Evolutionary conservation across 2,888 invertebrate genomes (phyloP).

Genomic region (Aspidiotus rigidus): DNA sequence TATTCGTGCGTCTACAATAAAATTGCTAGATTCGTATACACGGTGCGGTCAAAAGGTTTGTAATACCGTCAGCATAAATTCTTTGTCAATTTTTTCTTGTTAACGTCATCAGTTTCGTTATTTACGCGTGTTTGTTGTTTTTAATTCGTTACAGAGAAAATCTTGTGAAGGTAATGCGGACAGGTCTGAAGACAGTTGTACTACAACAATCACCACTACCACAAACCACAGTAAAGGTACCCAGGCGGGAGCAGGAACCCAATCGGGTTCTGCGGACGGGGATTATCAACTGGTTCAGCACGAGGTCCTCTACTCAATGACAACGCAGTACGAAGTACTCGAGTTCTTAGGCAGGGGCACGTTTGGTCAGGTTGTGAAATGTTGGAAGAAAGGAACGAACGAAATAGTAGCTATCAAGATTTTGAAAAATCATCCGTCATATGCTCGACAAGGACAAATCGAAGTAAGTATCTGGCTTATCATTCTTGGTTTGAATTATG

Average conservation of each 20-base stretch:
- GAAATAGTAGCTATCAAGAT: constrained; percentile 99
- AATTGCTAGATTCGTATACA: constrained; percentile 58
- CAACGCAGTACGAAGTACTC: constrained; percentile 84
- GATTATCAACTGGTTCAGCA: constrained; percentile 98
- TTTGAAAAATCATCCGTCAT: constrained; percentile 99
- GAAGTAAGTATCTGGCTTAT: constrained; percentile 57
- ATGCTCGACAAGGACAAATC: constrained; percentile 99
- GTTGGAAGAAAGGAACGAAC: constrained; percentile 99
- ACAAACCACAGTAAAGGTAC: constrained; percentile 73
- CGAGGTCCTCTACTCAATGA: constrained; percentile 92
- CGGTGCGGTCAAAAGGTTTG: constrained; percentile 56
- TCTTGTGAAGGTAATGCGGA: constrained; percentile 57
- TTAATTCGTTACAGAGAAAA: constrained; percentile 48
- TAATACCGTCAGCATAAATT: neutral
- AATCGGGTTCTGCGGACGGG: constrained; percentile 80
- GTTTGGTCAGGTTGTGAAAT: constrained; percentile 98
- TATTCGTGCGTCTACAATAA: constrained; percentile 58
- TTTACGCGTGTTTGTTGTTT: constrained; percentile 13
- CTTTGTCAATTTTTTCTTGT: neutral
- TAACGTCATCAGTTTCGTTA: constrained; percentile 1
- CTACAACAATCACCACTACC: constrained; percentile 51
- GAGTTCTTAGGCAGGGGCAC: constrained; percentile 99
- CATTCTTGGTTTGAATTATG: too few species aligned
- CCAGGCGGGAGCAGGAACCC: constrained; percentile 43
- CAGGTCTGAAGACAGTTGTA: constrained; percentile 45